Evolutionary conservation across 2,113 vertebrate genomes (phyloP).

Genomic region (Apodemus sylvaticus): DNA sequence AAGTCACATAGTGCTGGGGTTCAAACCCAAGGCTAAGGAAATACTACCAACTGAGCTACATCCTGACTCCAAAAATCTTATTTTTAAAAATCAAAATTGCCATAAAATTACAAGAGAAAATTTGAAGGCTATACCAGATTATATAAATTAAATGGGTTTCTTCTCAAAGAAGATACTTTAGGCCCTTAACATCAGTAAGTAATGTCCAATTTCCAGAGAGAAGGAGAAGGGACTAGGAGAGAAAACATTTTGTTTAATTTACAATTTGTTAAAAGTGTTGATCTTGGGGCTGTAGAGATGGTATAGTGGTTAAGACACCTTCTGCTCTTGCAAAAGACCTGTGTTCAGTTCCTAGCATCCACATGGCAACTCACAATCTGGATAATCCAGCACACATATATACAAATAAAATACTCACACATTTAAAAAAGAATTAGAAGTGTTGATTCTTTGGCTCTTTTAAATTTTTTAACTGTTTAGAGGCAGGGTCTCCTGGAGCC

Average conservation of each 20-base stretch:
- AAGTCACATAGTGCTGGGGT: not conserved
- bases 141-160: constrained; percentile 33
- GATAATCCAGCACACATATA: no score
- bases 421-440: no score
- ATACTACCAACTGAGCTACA: not conserved
- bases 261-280: not conserved
- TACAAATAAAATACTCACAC: no score
- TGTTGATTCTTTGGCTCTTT: no score
- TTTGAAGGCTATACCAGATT: constrained; percentile 27
- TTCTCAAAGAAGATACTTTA: constrained; percentile 41
- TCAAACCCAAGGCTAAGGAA: not conserved
- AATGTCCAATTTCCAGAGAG: constrained; percentile 38
- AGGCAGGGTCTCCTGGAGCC: no score
- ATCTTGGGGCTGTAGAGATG: not conserved
- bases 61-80: not conserved
- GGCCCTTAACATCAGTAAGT: not conserved
- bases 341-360: not conserved
- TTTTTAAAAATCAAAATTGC: not conserved
- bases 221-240: not conserved
- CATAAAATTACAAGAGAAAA: not conserved
- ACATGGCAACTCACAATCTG: no score
- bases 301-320: not conserved
- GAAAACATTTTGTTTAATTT: not conserved
- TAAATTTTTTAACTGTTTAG: no score
- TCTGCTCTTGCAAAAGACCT: not conserved